These are phyloP conservation scores for Euwallacea fornicatus DNA, from an alignment of 1,140 invertebrate genomes.

Conservation along the genomic window DNA sequence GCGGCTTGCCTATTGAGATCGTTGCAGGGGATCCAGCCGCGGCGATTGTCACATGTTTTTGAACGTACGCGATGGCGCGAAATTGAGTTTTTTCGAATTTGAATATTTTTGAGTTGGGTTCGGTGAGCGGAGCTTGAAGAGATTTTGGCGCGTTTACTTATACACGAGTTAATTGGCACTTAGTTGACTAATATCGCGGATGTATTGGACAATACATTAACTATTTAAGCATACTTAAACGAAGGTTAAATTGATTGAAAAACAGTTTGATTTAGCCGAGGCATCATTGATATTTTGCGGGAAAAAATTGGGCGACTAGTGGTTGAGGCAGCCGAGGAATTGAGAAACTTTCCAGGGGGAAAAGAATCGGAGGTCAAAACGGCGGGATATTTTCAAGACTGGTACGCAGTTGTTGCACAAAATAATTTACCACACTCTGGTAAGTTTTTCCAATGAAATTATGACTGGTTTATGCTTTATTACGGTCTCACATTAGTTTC, in stretches of 20 bases:
- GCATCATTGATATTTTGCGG: slow-evolving; percentile 8
- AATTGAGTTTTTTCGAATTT: slow-evolving; percentile 18
- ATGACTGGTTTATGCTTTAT: too few relatives aligned
- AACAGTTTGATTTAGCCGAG: slow-evolving; percentile 31
- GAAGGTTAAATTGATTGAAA: slow-evolving; percentile 36
- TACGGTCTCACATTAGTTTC: too few relatives aligned
- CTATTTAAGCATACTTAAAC: slow-evolving; percentile 33
- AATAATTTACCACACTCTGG: slow-evolving; percentile 31
- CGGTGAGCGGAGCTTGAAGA: too few relatives aligned
- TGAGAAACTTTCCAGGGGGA: neutral
- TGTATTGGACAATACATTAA: slow-evolving; percentile 27
- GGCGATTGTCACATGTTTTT: slow-evolving; percentile 30
- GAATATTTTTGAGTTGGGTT: too few relatives aligned
- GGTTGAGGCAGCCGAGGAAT: neutral
- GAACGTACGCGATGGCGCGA: slow-evolving; percentile 27
- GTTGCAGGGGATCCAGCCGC: slow-evolving; percentile 11
- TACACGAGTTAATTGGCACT: slow-evolving; percentile 10
- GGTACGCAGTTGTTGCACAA: slow-evolving; percentile 25
- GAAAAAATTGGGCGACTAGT: slow-evolving; percentile 1
- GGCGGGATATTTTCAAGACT: slow-evolving; percentile 36
- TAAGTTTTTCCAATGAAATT: slow-evolving; percentile 1
- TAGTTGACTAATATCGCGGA: slow-evolving; percentile 15
- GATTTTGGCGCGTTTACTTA: neutral
- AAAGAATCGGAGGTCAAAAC: slow-evolving; percentile 20
- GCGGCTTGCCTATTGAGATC: slow-evolving; percentile 29